Percentiles rank a stretch among this genome's conserved stretches.
These are phyloP conservation scores for Drosophila suzukii DNA, from an alignment of 1,140 invertebrate genomes.

Conservation along the genomic window DNA sequence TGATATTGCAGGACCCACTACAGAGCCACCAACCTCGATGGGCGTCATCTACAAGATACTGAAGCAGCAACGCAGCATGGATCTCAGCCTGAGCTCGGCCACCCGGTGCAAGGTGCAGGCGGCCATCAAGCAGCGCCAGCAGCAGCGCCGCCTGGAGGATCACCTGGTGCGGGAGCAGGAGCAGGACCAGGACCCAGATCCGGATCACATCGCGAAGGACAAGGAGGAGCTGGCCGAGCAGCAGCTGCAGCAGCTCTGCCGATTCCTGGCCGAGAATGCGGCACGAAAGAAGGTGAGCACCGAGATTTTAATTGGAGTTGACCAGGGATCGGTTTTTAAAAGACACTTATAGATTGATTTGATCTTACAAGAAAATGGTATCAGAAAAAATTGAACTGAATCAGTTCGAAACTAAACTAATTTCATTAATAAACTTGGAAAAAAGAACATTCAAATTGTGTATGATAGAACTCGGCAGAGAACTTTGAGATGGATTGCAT, in stretches of 20 bases:
- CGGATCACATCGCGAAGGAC: conserved; percentile 3
- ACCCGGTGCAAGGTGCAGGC: conserved; percentile 70
- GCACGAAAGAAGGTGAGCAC: conserved; percentile 60
- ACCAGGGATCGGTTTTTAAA: no score
- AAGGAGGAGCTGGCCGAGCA: conserved; percentile 53
- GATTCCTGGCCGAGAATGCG: conserved; percentile 76
- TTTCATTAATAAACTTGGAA: no score
- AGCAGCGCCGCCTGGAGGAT: conserved; percentile 35
- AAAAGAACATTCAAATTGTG: no score
- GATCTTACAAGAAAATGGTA: no score
- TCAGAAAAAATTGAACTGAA: no score
- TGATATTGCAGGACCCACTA: neutral
- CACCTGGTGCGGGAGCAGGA: conserved; percentile 9
- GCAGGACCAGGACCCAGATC: conserved; percentile 8
- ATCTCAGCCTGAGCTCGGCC: conserved; percentile 57
- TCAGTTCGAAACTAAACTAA: no score
- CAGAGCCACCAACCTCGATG: conserved; percentile 47
- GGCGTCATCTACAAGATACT: conserved; percentile 80
- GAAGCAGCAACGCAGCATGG: conserved; percentile 71
- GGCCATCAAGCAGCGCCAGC: conserved; percentile 64
- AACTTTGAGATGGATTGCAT: no score
- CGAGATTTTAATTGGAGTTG: no score
- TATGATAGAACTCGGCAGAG: no score
- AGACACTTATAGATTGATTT: no score
- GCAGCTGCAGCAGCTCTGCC: conserved; percentile 73